Conservation (phyloP, 1,140 invertebrate species). For the Aleiodes sp. region DNA sequence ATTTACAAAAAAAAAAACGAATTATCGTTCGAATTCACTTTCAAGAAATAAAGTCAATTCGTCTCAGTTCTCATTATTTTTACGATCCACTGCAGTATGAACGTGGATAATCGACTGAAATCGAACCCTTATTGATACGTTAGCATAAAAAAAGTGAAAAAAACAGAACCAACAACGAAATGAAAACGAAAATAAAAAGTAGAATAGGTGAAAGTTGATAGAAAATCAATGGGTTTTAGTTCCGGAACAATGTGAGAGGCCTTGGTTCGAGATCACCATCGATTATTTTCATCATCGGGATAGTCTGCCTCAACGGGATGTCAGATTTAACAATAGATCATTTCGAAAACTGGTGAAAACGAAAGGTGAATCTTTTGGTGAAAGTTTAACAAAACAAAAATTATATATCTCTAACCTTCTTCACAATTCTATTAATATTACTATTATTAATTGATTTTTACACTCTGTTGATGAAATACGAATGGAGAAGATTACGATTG, state of each 20-base stretch:
- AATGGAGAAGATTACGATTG: too few relatives aligned
- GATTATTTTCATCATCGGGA: slow-evolving; percentile 3
- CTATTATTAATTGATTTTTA: too few relatives aligned
- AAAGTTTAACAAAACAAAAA: too few relatives aligned
- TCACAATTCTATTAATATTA: too few relatives aligned
- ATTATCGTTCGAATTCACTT: not conserved
- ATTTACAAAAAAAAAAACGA: not conserved
- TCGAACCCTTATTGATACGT: slow-evolving; percentile 32
- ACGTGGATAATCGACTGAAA: slow-evolving; percentile 31
- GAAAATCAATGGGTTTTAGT: slow-evolving; percentile 30
- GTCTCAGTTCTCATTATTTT: not conserved
- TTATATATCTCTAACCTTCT: too few relatives aligned
- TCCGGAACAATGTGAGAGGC: slow-evolving; percentile 30
- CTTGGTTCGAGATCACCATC: slow-evolving; percentile 9
- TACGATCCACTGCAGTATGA: not conserved
- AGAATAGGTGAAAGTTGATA: slow-evolving; percentile 30
- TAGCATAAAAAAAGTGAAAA: not conserved
- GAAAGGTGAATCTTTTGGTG: too few relatives aligned
- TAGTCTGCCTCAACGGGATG: slow-evolving; percentile 7
- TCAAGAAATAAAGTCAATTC: not conserved
- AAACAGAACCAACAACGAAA: too few relatives aligned
- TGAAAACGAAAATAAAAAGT: slow-evolving; percentile 1
- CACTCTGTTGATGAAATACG: too few relatives aligned
- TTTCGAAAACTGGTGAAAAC: too few relatives aligned
- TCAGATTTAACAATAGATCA: not conserved